Base-by-base conservation (phyloP, 1,140 invertebrate species). In the Laupala kohalensis region DNA sequence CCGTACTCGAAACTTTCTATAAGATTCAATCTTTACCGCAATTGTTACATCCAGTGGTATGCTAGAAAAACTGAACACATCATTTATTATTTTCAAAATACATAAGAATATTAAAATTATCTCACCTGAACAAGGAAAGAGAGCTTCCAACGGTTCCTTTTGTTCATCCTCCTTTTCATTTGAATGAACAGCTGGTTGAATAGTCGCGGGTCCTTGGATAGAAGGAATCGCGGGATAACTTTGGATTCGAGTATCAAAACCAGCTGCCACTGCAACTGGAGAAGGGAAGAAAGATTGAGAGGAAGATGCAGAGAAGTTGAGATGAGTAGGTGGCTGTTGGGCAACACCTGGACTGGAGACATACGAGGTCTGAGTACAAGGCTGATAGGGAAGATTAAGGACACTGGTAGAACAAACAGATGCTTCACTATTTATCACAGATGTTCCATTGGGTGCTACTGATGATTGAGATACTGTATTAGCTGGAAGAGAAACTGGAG, bases 51-150 rank as follows among this genome's bases (percentile, higher is more conserved):
- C n/a, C n/a, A n/a, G n/a, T n/a, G n/a, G n/a, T n/a, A n/a, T n/a
- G n/a, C n/a, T n/a, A n/a, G n/a, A n/a, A n/a, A n/a, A n/a, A n/a
- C n/a, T n/a, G n/a, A n/a, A n/a, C n/a, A n/a, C n/a, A n/a, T n/a
- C n/a, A n/a, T n/a, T n/a, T n/a, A n/a, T n/a, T 6, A 5, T 25
- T 66, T 66, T 24, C n/a, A 13, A 9, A 2, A 53, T 19, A 5
- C 13, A 0, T 65, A 65, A 69, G 67, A 68, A 25, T 71, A 66
- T 29, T 23, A 71, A 71, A 71, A 69, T 53, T 53, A 74, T 63
- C 75, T 77, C 77, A 30, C 78, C 81, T 81, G 73, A 70, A 23
- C 82, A 70, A 69, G 81, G 81, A 75, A 84, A 84, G 69, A 84
- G 74, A 19, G 81, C 80, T 74, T 83, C 81, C 71, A 82, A 73